Base-by-base conservation (phyloP, 2,113 vertebrate species). In the Crocuta crocuta region DNA sequence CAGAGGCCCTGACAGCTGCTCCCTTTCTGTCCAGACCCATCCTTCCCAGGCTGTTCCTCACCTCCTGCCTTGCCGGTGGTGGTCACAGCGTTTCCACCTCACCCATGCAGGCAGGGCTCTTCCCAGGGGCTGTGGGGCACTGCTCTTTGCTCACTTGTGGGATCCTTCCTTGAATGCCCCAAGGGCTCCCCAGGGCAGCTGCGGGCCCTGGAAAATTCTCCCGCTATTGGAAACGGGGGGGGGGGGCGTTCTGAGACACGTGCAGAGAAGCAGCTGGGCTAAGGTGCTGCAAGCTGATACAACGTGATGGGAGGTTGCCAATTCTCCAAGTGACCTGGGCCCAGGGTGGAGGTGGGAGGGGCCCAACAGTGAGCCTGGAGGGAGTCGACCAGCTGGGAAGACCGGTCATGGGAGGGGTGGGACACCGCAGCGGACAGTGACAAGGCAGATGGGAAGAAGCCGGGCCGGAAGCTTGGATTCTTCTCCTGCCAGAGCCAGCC, bases 51-150 rank as follows among this genome's bases (percentile, higher is more conserved):
- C 65, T 63, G 2, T 61, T 28, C 10, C 19, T 15, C 5, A 39
- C 5, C 31, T 53, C 21, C 26, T 45, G 12, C 45, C 5, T 55
- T 80, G 26, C 84, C 9, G 74, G 33, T 1, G 12, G 26, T 45
- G 21, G 24, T 4, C n/a, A 48, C 33, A 81, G 21, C 2, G 10
- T 13, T 10, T 12, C 7, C 19, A 35, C 10, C 15, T 7, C 33
- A 2, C 39, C 39, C 1, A 0, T 24, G 26, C 7, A 7, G 1
- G 10, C 8, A 5, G 23, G 17, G 8, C 65, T 48, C 39, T 81
- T 94, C 4, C 28, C 0, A 0, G 23, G 4, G 7, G 3, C 39
- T 19, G 1, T 10, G 33, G 12, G 17, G 19, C 2, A 0, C 35
- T 33, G 55, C 58, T 65, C 81, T 24, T 88, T 88, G 70, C 39